Base-by-base conservation (phyloP, 2,888 invertebrate genomes). In the Sinotaia quadrata region DNA sequence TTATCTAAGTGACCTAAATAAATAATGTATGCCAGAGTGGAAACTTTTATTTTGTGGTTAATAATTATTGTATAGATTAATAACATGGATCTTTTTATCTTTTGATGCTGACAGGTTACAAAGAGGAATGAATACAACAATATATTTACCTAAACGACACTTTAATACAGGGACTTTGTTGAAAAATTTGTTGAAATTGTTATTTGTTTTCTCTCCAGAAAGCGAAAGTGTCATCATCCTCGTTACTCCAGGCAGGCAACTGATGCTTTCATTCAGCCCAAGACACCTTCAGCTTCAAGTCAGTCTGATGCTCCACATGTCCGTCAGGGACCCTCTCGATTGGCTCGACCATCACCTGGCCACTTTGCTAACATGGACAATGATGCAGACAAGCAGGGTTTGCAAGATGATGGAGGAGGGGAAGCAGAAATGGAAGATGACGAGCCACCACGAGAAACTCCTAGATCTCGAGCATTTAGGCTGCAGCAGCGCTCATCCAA, bases 181-280 rank as follows among this genome's bases (percentile, higher is more conserved):
- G n/a, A n/a, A n/a, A n/a, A n/a, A n/a, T n/a, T n/a, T n/a, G n/a
- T n/a, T n/a, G n/a, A n/a, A n/a, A n/a, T n/a, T n/a, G n/a, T 52
- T 27, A 2, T 56, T 33, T 33, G 4, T 33, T 59, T 59, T 37
- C 27, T 47, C 71, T 71, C 5, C 71, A 81, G 81, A 15, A 62
- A 80, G 18, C 75, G 83, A 36, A 76, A 71, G 34, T 85, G 85
- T 72, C 44, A 56, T 54, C 74, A 77, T 49, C 85, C 84, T 31
- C 54, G 73, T 3, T 76, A 78, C 44, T 61, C 76, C 34, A 68
- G 78, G 21, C 74, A 72, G 51, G 79, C 80, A 2, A 77, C 78
- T 8, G 74, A 75, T n/a, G 76, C 79, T 18, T 79, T 81, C 57
- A 79, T 81, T 34, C 71, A 74, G 12, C 72, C 75, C 8, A 78